A percentile compares a stretch with the other conserved stretches of the same genome.
phyloP scores from a whole-genome alignment of 2,888 invertebrate genomes.

The Aethes cnicana region DNA sequence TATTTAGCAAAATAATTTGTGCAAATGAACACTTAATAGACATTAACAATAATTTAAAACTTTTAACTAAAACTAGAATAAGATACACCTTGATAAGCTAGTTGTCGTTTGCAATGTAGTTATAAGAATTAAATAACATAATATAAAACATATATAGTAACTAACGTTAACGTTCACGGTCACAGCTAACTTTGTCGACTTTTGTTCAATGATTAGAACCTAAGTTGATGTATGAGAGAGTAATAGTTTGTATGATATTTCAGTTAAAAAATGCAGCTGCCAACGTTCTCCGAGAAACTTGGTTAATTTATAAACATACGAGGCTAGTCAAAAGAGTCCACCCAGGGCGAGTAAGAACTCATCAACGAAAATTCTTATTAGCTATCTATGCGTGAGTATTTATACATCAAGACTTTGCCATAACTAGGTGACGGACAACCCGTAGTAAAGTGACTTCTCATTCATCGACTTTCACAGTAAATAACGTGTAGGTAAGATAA shows the following conservation, averaged over 20 bases:
- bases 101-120: slow-evolving; percentile 25
- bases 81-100: neutral
- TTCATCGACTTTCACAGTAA: too few relatives aligned
- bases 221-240: neutral
- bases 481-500: too few relatives aligned
- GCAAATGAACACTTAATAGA: slow-evolving; percentile 24
- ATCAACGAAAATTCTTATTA: slow-evolving; percentile 99
- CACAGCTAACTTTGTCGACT: slow-evolving; percentile 2
- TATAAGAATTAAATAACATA: neutral
- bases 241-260: slow-evolving; percentile 41
- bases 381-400: slow-evolving; percentile 98
- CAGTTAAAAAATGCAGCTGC: slow-evolving; percentile 99
- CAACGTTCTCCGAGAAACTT: slow-evolving; percentile 99
- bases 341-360: slow-evolving; percentile 96
- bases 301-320: slow-evolving; percentile 99
- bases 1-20: slow-evolving; percentile 36
- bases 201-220: neutral
- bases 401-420: too few relatives aligned
- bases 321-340: slow-evolving; percentile 98
- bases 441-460: too few relatives aligned
- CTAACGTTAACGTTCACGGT: neutral
- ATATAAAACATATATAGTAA: neutral
- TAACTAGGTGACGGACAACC: too few relatives aligned
- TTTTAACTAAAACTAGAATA: neutral
- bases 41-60: neutral